phyloP scores from a whole-genome alignment of 2,113 vertebrate genomes.

The Acinonyx jubatus region DNA sequence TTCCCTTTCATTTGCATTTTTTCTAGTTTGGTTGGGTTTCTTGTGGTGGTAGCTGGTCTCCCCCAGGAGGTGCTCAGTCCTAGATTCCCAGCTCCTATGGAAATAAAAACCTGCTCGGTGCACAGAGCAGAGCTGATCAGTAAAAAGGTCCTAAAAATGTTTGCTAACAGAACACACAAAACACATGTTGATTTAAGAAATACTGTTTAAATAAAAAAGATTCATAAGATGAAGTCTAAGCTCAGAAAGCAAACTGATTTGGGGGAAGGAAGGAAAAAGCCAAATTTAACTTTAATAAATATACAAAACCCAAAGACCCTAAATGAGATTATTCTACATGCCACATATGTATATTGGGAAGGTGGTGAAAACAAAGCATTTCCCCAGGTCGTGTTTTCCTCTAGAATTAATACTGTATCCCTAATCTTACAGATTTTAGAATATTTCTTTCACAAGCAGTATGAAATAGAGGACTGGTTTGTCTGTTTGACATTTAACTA shows the following conservation, averaged over 20 bases:
- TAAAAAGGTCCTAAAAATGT: not conserved
- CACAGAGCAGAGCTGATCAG: not conserved
- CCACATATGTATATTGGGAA: not conserved
- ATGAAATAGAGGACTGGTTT: not conserved
- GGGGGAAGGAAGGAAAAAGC: not conserved
- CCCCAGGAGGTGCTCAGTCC: not conserved
- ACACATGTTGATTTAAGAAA: not conserved
- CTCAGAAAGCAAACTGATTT: not conserved
- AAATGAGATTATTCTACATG: not conserved
- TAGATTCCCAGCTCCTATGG: not conserved
- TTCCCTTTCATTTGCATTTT: not conserved
- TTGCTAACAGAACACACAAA: not conserved
- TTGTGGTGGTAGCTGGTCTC: not conserved
- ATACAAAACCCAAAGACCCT: not conserved
- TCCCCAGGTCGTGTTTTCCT: not conserved
- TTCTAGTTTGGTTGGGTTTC: not conserved
- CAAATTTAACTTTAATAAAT: constrained; percentile 6
- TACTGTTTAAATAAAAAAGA: not conserved
- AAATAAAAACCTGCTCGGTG: not conserved
- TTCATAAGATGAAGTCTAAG: not conserved
- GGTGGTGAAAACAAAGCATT: not conserved
- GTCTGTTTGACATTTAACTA: not conserved
- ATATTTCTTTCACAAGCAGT: not conserved
- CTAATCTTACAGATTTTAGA: not conserved
- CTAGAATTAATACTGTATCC: not conserved